A percentile compares a stretch with the other conserved stretches of the same genome.
These are phyloP conservation scores for Actias luna DNA, from an alignment of 2,888 invertebrate genomes.

Conservation along the genomic window DNA sequence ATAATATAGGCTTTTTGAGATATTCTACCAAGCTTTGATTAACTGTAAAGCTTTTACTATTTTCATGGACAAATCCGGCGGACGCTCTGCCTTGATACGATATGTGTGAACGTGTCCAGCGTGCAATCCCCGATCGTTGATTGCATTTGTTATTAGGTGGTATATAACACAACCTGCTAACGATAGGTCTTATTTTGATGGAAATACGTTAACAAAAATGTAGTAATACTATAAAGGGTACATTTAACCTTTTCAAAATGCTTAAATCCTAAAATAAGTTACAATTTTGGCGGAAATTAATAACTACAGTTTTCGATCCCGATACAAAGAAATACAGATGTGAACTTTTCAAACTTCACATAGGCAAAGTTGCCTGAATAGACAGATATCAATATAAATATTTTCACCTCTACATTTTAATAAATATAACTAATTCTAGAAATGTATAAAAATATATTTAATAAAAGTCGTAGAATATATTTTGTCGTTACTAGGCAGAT, in stretches of 20 bases:
- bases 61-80: background rate
- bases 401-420: background rate
- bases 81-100: slow-evolving; percentile 31
- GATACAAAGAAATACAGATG: too few species aligned
- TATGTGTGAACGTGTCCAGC: slow-evolving; percentile 46
- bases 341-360: background rate
- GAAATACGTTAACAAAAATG: background rate
- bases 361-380: too few species aligned
- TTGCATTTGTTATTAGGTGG: slow-evolving; percentile 50
- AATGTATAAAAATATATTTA: too few species aligned
- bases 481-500: background rate
- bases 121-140: slow-evolving; percentile 38
- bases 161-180: background rate
- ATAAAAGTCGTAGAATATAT: slow-evolving; percentile 4
- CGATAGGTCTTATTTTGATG: background rate
- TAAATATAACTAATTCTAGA: too few species aligned
- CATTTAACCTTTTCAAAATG: too few species aligned
- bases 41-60: background rate
- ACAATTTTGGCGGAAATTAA: too few species aligned
- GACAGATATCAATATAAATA: too few species aligned
- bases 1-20: background rate
- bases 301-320: too few species aligned
- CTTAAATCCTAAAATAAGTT: too few species aligned
- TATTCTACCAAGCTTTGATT: background rate
- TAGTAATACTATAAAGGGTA: too few species aligned